phyloP scores from a whole-genome alignment of 2,113 vertebrate genomes.

The Syngnathus scovelli region DNA sequence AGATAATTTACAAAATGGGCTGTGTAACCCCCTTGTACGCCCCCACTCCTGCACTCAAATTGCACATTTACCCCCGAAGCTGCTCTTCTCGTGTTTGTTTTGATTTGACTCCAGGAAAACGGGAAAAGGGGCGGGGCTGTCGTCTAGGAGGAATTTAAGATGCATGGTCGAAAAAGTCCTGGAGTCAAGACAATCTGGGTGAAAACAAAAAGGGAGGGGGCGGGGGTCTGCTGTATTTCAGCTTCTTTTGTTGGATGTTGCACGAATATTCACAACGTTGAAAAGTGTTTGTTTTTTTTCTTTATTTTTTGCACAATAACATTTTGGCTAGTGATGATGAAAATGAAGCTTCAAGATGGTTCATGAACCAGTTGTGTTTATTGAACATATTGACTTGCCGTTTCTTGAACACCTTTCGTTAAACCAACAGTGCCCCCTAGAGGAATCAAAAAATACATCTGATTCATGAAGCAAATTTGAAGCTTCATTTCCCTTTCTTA shows the following conservation, averaged over 20 bases:
- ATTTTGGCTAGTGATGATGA: no score
- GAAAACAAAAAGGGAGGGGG: constrained; percentile 13
- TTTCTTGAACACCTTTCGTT: no score
- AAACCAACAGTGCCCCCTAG: no score
- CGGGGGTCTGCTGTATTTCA: not conserved
- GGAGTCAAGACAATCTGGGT: constrained; percentile 17
- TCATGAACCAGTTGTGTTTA: no score
- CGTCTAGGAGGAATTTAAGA: constrained; percentile 39
- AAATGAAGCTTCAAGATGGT: no score
- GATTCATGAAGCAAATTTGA: no score
- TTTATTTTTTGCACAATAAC: no score
- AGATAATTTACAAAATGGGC: constrained; percentile 69
- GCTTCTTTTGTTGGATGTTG: constrained; percentile 13
- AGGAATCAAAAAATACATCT: no score
- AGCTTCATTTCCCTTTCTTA: no score
- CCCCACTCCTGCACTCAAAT: constrained; percentile 30
- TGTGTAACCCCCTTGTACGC: constrained; percentile 43
- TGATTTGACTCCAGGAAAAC: constrained; percentile 70
- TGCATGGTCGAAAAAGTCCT: constrained; percentile 36
- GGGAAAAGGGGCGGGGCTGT: constrained; percentile 3
- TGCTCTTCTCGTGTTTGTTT: constrained; percentile 68
- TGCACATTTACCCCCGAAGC: constrained; percentile 37
- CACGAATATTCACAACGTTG: not conserved
- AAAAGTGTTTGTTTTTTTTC: not conserved
- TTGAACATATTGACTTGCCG: no score